Percentiles rank a stretch among this genome's conserved stretches.
phyloP scores from a whole-genome alignment of 1,140 invertebrate species.

The Drosophila kanapiae region DNA sequence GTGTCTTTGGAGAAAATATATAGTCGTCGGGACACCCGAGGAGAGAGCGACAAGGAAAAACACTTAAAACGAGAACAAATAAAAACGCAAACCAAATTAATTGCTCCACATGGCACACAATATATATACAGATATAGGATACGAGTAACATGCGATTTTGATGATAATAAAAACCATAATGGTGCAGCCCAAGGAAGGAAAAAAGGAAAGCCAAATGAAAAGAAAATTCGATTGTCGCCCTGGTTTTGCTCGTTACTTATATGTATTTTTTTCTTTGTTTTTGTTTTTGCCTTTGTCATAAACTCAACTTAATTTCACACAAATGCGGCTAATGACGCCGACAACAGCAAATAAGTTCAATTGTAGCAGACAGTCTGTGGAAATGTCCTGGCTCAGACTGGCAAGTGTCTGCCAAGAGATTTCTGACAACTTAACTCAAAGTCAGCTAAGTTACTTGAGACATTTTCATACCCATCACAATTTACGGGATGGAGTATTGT shows the following conservation, averaged over 20 bases:
- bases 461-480: not conserved
- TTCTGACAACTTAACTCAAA: slow-evolving; percentile 45
- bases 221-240: slow-evolving; percentile 50
- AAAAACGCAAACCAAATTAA: slow-evolving; percentile 70
- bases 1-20: slow-evolving; percentile 20
- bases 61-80: slow-evolving; percentile 75
- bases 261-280: slow-evolving; percentile 8
- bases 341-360: slow-evolving; percentile 65
- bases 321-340: slow-evolving; percentile 75
- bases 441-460: slow-evolving; percentile 31
- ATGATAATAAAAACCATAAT: slow-evolving; percentile 82
- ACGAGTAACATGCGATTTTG: slow-evolving; percentile 72
- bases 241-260: not conserved
- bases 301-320: slow-evolving; percentile 79
- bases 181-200: slow-evolving; percentile 31
- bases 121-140: slow-evolving; percentile 41
- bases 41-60: slow-evolving; percentile 34
- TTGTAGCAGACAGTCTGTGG: slow-evolving; percentile 39
- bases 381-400: slow-evolving; percentile 54
- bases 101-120: slow-evolving; percentile 68
- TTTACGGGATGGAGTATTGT: not conserved
- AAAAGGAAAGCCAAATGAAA: slow-evolving; percentile 23
- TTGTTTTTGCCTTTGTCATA: slow-evolving; percentile 59
- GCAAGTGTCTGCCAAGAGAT: slow-evolving; percentile 52
- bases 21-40: slow-evolving; percentile 6